Base-by-base conservation (phyloP, 2,888 invertebrate genomes). In the Lasiommata megera region DNA sequence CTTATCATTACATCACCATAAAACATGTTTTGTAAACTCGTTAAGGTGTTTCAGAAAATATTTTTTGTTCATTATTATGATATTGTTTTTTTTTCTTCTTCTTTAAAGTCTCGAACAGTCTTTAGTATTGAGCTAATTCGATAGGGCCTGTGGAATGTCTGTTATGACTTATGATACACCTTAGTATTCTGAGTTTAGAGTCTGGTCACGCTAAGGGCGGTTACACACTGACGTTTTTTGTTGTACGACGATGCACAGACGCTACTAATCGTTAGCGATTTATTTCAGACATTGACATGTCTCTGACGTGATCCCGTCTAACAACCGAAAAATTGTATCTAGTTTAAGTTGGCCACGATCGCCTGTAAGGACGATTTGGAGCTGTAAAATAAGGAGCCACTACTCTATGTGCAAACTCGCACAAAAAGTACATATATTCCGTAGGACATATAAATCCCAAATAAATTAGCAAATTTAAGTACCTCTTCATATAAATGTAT, bases 21-120 rank as follows among this genome's bases (percentile, higher is more conserved):
- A 82, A 84, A 88, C 84, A 85, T 79, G 77, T 82, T 77, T 82
- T 80, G 80, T 85, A 85, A 82, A 84, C 81, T 85, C 76, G 77
- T 83, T 74, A 84, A 85, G 84, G 82, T 88, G 83, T 76, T 76
- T 88, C 86, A 84, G 88, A 90, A 88, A 90, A 89, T 88, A 88
- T 82, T 79, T 74, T 72, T 68, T 74, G 66, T 64, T 61, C 70
- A 66, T 74, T 70, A 79, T 80, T 75, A 78, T 84, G 79, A 80
- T 86, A 82, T 81, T 78, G 72, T 73, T 73, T 64, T 73, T 79
- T 79, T 76, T 34, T 44, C n/a, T n/a, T n/a, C n/a, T n/a, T n/a
- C n/a, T 8, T n/a, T 76, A 72, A 84, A 86, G 82, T 88, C 81
- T 83, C 84, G 72, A 78, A 83, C 89, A 90, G 90, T 90, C 90